phyloP scores from a whole-genome alignment of 1,140 invertebrate species.

The Copidosoma floridanum region DNA sequence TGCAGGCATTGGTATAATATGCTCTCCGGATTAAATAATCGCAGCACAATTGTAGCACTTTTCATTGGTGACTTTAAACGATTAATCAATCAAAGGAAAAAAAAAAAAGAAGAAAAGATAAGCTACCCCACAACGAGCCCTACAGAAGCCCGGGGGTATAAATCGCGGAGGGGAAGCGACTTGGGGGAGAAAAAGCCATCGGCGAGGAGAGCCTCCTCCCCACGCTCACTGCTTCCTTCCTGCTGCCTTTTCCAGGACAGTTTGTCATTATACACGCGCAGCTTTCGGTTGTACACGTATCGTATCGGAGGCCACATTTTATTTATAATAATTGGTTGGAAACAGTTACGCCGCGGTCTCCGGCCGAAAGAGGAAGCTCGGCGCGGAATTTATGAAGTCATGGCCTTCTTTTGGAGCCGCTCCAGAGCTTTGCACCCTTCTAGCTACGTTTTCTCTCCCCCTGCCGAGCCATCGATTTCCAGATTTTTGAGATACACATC shows the following conservation, averaged over 20 bases:
- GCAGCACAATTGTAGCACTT: too few species aligned
- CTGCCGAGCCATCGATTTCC: neutral
- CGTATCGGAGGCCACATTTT: conserved; percentile 50
- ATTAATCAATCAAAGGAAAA: too few species aligned
- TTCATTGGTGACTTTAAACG: too few species aligned
- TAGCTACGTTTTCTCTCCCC: neutral
- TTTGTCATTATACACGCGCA: conserved; percentile 51
- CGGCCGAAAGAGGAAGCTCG: too few species aligned
- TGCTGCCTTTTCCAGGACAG: too few species aligned
- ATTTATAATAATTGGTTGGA: conserved; percentile 54
- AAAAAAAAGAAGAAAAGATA: too few species aligned
- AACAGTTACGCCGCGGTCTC: conserved; percentile 48
- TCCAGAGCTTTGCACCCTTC: conserved; percentile 32
- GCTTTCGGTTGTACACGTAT: too few species aligned
- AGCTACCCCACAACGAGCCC: too few species aligned
- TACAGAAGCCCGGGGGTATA: conserved; percentile 7
- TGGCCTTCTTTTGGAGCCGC: conserved; percentile 45
- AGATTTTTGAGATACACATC: too few species aligned
- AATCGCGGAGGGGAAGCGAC: neutral
- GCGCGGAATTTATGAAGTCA: conserved; percentile 48
- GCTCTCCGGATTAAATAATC: too few species aligned
- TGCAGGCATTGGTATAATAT: too few species aligned
- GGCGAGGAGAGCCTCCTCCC: conserved; percentile 34
- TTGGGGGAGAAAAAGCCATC: conserved; percentile 37
- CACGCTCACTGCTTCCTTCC: conserved; percentile 25